These are phyloP conservation scores for Dunckerocampus dactyliophorus DNA, from an alignment of 2,113 vertebrate species.

Conservation along the genomic window DNA sequence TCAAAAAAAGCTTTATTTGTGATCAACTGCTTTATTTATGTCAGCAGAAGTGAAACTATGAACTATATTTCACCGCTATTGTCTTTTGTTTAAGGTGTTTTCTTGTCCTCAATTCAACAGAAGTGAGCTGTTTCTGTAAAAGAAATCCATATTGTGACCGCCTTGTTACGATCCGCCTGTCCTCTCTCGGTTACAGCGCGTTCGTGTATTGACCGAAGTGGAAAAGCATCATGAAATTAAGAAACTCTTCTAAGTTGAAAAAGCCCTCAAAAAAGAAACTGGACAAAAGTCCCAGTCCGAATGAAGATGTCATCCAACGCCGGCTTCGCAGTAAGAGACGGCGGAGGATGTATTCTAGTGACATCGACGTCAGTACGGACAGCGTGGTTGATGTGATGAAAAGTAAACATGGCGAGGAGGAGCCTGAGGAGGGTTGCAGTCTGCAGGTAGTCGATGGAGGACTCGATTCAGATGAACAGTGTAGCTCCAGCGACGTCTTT, in stretches of 20 bases:
- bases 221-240: slow-evolving; percentile 22
- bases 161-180: background rate
- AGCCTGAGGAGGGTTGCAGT: background rate
- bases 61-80: background rate
- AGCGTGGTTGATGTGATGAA: slow-evolving; percentile 30
- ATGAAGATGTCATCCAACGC: slow-evolving; percentile 1
- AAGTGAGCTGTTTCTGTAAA: background rate
- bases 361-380: background rate
- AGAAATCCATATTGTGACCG: too few species aligned
- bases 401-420: background rate
- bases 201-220: slow-evolving; percentile 31
- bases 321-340: background rate
- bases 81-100: background rate
- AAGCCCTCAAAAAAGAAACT: slow-evolving; percentile 3
- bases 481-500: background rate
- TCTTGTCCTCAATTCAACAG: too few species aligned
- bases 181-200: slow-evolving; percentile 27
- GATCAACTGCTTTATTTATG: background rate
- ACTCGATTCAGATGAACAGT: slow-evolving; percentile 18
- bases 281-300: background rate
- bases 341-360: background rate
- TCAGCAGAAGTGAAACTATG: background rate
- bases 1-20: background rate
- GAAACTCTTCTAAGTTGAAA: slow-evolving; percentile 1
- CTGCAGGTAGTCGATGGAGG: slow-evolving; percentile 9